Evolutionary conservation across 1,140 invertebrate species (phyloP), one percentile per base, ranked within the genome.

Genomic region (Prorops nasuta): DNA sequence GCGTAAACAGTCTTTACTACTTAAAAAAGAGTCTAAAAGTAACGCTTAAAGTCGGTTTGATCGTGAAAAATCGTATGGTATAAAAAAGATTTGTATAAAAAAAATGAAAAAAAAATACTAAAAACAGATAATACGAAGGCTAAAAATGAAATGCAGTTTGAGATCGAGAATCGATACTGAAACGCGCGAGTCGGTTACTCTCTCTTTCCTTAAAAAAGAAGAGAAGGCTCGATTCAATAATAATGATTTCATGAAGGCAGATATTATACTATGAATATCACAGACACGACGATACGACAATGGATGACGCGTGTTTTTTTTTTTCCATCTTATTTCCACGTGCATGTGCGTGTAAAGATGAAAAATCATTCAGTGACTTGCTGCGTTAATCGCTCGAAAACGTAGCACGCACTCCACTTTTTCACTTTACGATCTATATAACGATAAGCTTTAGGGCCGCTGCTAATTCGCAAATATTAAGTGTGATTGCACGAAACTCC

Each of bases 211-310:
- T 7, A 56, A 50, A 21, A 46, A 38, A 37, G 34, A 40, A 44
- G 21, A 49, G 14, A 15, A 28, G 10, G 28, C 22, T 44, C 21
- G 34, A 47, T 56, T 37, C 48, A n/a, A 17, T 31, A 18, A 51
- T 56, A 15, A 47, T 50, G 12, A 46, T 51, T 48, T 44, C 36
- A 14, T 28, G 49, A 37, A 38, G 35, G n/a, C n/a, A n/a, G 31
- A 50, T 41, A 21, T 53, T 59, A 47, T 44, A 56, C 16, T 48
- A 64, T 66, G 60, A 52, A 65, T 69, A 69, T 69, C 66, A 69
- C 66, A 69, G 66, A 62, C 55, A 60, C 58, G 49, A 67, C 58
- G 49, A 65, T 61, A 53, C 38, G 54, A 36, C 36, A 51, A 56
- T 43, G 51, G 46, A 28, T 31, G 53, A 51, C 39, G 34, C 41